Base-by-base conservation (phyloP, 2,888 invertebrate genomes). In the Cantharis rufa region DNA sequence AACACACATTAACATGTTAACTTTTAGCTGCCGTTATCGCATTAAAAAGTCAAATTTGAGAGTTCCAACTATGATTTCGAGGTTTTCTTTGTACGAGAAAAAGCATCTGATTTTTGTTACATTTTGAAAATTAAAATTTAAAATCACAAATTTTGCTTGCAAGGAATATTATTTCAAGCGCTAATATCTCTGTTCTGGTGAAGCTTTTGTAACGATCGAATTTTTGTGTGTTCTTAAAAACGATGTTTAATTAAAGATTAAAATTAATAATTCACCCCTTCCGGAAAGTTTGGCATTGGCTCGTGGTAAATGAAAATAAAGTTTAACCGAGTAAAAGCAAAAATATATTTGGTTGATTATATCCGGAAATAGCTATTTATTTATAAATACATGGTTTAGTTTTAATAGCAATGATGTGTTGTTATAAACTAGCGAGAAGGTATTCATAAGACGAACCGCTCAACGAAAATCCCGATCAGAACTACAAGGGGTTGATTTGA, bases 401-500 rank as follows among this genome's bases (percentile, higher is more conserved):
- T 66, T 21, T 66, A 24, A 66, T 66, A 66, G 13, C 13, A 24
- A 66, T n/a, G 18, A 66, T 66, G 64, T 66, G 24, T 66, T 66
- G 24, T 66, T 28, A 71, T 76, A 74, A 73, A 73, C 78, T 21
- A 24, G 9, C 24, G 70, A 28, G 64, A 66, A 69, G 68, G 75
- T 71, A 73, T 78, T 75, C 75, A 76, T 74, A 74, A 78, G 76
- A 73, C 75, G 79, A 79, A 73, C 84, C 83, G 82, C 84, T 83
- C 81, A 71, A 28, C 72, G 78, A 73, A 81, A 80, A 82, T 82
- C 78, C 71, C 76, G 80, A 80, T 79, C 80, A 82, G 80, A 74
- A 82, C 83, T 83, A 84, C 83, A 84, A 85, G 85, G 86, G 86
- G 86, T 85, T 82, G 81, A 81, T 84, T 83, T 84, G 84, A 84